These are phyloP conservation scores for Rhineura floridana DNA, from an alignment of 2,113 vertebrate species.

Conservation along the genomic window DNA sequence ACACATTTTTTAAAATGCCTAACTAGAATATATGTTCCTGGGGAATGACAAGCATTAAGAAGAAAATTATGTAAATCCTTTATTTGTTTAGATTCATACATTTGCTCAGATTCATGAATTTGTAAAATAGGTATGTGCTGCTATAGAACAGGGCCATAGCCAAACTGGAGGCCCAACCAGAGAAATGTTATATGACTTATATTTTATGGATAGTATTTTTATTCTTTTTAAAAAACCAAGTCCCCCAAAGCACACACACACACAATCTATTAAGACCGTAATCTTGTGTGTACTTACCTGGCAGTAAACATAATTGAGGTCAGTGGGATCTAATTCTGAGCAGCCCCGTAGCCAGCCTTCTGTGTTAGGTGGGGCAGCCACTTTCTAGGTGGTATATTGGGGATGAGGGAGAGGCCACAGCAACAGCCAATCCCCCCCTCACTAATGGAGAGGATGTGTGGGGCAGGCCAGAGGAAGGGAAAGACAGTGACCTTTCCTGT, in stretches of 20 bases:
- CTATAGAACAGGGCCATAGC: background rate
- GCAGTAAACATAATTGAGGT: background rate
- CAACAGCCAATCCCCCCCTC: too few relatives aligned
- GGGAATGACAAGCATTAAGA: conserved; percentile 35
- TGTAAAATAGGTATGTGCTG: background rate
- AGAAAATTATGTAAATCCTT: conserved; percentile 27
- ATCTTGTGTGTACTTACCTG: background rate
- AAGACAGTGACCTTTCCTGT: too few relatives aligned
- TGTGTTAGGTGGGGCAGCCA: too few relatives aligned
- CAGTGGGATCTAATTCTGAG: background rate
- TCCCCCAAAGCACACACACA: background rate
- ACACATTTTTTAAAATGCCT: background rate
- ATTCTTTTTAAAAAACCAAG: background rate
- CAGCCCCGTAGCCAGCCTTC: too few relatives aligned
- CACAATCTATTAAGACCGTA: background rate
- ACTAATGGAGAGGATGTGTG: too few relatives aligned
- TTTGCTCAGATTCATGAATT: background rate
- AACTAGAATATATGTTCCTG: conserved; percentile 33
- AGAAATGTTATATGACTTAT: background rate
- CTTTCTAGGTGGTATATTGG: too few relatives aligned
- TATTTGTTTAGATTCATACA: conserved; percentile 10
- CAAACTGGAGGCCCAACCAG: background rate
- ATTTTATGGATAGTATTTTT: background rate
- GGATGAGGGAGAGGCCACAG: too few relatives aligned
- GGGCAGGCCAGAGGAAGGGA: too few relatives aligned